These are phyloP conservation scores for Drosophila setifemur DNA, from an alignment of 1,140 invertebrate genomes.

Conservation along the genomic window DNA sequence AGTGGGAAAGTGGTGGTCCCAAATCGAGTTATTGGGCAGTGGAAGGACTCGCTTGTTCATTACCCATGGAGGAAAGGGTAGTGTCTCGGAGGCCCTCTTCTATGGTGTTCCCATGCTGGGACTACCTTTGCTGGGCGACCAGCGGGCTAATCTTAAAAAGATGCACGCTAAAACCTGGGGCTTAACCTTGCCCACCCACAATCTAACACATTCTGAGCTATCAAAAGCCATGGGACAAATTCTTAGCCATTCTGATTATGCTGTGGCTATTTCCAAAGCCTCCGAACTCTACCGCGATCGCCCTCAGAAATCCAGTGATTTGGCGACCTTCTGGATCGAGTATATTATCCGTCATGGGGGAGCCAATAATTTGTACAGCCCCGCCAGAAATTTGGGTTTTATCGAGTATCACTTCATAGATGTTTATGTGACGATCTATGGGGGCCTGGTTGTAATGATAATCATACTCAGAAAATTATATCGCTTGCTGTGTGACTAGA, in stretches of 20 bases:
- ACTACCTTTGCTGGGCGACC: constrained; percentile 87
- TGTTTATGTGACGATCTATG: constrained; percentile 29
- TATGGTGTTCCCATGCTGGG: constrained; percentile 88
- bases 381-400: constrained; percentile 38
- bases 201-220: constrained; percentile 69
- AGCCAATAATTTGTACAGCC: constrained; percentile 74
- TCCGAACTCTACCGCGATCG: constrained; percentile 68
- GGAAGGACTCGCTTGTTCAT: constrained; percentile 87
- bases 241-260: constrained; percentile 30
- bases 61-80: constrained; percentile 88
- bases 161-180: constrained; percentile 82
- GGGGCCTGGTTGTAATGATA: constrained; percentile 2
- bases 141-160: constrained; percentile 84
- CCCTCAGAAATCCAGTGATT: constrained; percentile 41
- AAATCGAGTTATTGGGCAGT: constrained; percentile 86
- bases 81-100: constrained; percentile 87
- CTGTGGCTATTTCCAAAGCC: constrained; percentile 5
- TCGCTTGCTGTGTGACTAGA: constrained; percentile 58
- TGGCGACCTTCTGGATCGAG: constrained; percentile 65
- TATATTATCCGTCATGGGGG: constrained; percentile 82
- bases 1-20: constrained; percentile 87
- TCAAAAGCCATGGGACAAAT: constrained; percentile 12
- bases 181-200: constrained; percentile 64
- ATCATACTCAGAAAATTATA: constrained; percentile 9
- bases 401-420: constrained; percentile 46